These are phyloP conservation scores for Phasianus colchicus DNA, from an alignment of 2,113 vertebrate species.

Conservation along the genomic window DNA sequence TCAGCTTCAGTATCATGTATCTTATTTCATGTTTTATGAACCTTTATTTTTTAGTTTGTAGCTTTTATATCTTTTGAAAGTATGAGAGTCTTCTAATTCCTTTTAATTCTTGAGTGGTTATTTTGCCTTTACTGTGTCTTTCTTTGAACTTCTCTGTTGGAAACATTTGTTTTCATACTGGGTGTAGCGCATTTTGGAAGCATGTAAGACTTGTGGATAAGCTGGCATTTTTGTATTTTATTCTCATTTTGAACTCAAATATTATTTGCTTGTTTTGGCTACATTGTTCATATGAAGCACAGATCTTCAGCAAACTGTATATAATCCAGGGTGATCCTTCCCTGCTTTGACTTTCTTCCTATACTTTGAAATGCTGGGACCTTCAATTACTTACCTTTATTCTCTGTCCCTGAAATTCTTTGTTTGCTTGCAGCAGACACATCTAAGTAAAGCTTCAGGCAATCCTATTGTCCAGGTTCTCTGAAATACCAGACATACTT, in stretches of 20 bases:
- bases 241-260: background rate
- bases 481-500: constrained; percentile 12
- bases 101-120: background rate
- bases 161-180: background rate
- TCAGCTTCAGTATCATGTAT: background rate
- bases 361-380: background rate
- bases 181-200: background rate
- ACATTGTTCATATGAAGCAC: background rate
- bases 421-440: constrained; percentile 9
- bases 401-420: constrained; percentile 16
- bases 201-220: background rate
- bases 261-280: background rate
- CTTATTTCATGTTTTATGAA: background rate
- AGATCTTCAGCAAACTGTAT: background rate
- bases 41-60: background rate
- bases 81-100: background rate
- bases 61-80: background rate
- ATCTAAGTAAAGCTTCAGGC: constrained; percentile 6
- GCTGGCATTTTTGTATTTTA: background rate
- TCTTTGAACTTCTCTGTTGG: background rate
- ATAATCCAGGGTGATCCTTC: background rate
- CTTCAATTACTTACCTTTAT: constrained; percentile 2
- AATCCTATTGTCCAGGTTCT: background rate
- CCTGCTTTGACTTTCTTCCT: background rate
- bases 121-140: background rate